phyloP scores from a whole-genome alignment of 2,888 invertebrate species.

The Arctia plantaginis region DNA sequence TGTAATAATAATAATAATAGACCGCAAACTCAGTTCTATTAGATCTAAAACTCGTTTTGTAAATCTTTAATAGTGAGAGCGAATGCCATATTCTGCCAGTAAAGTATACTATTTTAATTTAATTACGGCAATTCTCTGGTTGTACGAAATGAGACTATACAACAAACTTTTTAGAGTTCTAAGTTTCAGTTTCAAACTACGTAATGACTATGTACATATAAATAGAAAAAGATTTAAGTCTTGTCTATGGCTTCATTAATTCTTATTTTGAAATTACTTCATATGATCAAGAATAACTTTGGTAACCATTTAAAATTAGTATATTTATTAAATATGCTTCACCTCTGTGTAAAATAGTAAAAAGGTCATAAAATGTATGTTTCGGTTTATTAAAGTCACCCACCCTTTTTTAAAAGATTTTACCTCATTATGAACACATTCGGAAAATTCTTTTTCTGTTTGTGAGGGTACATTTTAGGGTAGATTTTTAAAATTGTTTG shows the following conservation, averaged over 20 bases:
- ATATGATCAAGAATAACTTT: neutral
- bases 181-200: neutral
- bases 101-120: conserved; percentile 15
- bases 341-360: neutral
- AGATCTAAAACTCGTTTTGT: conserved; percentile 45
- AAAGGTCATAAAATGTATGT: neutral
- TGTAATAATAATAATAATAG: conserved; percentile 43
- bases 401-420: too few species aligned
- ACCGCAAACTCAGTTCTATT: conserved; percentile 48
- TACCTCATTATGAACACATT: neutral
- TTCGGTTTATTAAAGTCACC: neutral
- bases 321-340: neutral
- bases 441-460: neutral
- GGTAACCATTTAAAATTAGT: neutral
- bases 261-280: neutral
- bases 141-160: neutral
- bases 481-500: too few species aligned
- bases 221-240: neutral
- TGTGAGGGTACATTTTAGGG: too few species aligned
- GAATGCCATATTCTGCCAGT: conserved; percentile 51
- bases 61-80: conserved; percentile 36
- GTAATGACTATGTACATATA: neutral
- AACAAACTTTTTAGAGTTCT: neutral
- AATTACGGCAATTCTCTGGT: neutral
- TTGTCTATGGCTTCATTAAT: neutral